Percentiles rank a stretch among this genome's conserved stretches.
These are phyloP conservation scores for Acanthosepion esculentum DNA, from an alignment of 2,888 invertebrate species.

Conservation along the genomic window DNA sequence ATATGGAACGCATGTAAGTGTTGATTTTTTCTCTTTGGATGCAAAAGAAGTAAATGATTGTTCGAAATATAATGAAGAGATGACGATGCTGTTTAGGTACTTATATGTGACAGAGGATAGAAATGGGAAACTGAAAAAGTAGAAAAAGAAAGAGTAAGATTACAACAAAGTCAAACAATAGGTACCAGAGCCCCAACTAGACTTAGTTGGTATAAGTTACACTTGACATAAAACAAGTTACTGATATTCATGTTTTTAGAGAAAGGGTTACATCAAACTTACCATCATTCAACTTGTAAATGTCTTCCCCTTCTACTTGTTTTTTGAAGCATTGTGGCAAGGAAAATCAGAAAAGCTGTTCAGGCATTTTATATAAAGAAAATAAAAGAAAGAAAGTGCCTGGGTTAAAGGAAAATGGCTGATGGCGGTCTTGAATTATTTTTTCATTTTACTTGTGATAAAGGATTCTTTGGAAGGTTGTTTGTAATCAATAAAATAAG, in stretches of 20 bases:
- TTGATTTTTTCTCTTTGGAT: not conserved
- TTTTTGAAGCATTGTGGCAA: not conserved
- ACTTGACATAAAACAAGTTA: slow-evolving; percentile 15
- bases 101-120: not conserved
- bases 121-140: not conserved
- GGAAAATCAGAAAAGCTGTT: not conserved
- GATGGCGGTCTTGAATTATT: not conserved
- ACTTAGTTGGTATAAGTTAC: not conserved
- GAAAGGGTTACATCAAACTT: not conserved
- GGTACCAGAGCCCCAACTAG: not conserved
- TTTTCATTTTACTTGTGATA: not conserved
- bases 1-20: not conserved
- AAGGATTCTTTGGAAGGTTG: not conserved
- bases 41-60: not conserved
- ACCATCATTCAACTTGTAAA: not conserved
- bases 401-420: not conserved
- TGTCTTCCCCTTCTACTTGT: not conserved
- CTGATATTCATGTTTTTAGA: slow-evolving; percentile 11
- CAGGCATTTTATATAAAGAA: not conserved
- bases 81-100: not conserved
- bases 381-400: not conserved
- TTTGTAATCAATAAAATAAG: slow-evolving; percentile 13
- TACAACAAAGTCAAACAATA: not conserved
- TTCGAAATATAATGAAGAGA: not conserved
- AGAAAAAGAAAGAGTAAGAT: not conserved